Conservation (phyloP, 2,797 vertebrate species). For the Botia almorhae region DNA sequence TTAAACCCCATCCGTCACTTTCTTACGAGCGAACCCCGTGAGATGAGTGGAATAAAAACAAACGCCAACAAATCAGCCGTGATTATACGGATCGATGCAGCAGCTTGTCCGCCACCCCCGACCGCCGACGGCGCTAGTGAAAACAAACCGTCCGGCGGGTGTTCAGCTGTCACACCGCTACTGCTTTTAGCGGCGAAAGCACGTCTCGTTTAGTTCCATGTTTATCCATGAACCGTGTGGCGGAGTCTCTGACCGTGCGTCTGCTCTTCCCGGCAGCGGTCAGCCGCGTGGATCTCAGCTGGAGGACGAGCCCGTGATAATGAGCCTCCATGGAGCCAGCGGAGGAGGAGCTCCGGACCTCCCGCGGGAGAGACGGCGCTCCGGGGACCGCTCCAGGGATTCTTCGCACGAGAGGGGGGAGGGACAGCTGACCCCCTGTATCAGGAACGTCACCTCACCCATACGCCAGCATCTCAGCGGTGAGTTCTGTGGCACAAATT, state of each 20-base stretch:
- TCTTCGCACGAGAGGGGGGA: conserved; percentile 94
- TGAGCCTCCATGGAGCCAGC: conserved; percentile 86
- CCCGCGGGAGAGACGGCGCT: conserved; percentile 85
- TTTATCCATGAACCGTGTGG: no score
- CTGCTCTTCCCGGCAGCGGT: conserved; percentile 71
- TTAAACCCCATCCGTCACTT: conserved; percentile 11
- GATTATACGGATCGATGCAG: conserved; percentile 13
- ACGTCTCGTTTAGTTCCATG: conserved; percentile 19
- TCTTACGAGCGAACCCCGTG: not conserved
- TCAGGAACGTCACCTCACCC: conserved; percentile 95
- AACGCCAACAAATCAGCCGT: conserved; percentile 9
- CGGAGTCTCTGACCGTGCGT: conserved; percentile 38
- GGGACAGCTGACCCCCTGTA: conserved; percentile 95
- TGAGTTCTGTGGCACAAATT: conserved; percentile 56
- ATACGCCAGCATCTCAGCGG: conserved; percentile 88
- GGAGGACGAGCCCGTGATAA: conserved; percentile 78
- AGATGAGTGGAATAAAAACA: conserved; percentile 11
- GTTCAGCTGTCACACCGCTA: conserved; percentile 22
- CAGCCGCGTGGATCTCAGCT: conserved; percentile 79
- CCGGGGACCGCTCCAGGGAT: conserved; percentile 93
- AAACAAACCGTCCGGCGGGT: not conserved
- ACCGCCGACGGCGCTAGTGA: not conserved
- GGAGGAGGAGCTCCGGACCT: conserved; percentile 78
- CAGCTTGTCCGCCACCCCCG: not conserved
- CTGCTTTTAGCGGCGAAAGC: conserved; percentile 51